These are phyloP conservation scores for Lipophrys pholis DNA, from an alignment of 2,113 vertebrate species.

Conservation along the genomic window DNA sequence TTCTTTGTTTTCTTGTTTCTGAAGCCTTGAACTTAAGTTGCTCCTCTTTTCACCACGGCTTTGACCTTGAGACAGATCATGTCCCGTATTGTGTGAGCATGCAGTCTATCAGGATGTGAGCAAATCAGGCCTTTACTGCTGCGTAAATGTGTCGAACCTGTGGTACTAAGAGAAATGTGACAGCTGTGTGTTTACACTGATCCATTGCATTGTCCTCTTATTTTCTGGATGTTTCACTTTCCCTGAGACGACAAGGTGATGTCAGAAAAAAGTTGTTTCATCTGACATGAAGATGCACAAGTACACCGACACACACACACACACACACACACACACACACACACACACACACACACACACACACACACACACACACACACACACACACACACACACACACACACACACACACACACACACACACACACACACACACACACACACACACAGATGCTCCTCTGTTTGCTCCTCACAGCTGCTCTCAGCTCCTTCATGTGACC, in stretches of 20 bases:
- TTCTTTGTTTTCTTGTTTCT: no score
- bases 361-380: constrained; percentile 39
- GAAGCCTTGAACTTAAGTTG: no score
- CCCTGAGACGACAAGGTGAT: constrained; percentile 58
- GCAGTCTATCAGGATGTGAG: no score
- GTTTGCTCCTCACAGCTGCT: constrained; percentile 69
- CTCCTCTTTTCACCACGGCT: no score
- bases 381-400: constrained; percentile 23
- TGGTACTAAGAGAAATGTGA: no score
- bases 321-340: constrained; percentile 45
- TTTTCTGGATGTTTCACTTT: constrained; percentile 22
- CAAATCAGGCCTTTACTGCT: no score
- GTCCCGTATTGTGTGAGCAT: no score
- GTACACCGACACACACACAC: neutral
- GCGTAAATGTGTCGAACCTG: no score
- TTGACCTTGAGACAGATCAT: no score
- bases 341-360: constrained; percentile 54
- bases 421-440: constrained; percentile 16
- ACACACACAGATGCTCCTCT: constrained; percentile 64
- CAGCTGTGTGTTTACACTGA: constrained; percentile 43
- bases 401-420: constrained; percentile 10
- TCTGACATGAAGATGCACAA: constrained; percentile 24
- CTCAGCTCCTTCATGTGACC: constrained; percentile 68
- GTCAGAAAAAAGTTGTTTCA: constrained; percentile 56
- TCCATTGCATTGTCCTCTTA: constrained; percentile 38